These are phyloP conservation scores for Bombus confusus DNA, from an alignment of 1,140 invertebrate species.

Conservation along the genomic window DNA sequence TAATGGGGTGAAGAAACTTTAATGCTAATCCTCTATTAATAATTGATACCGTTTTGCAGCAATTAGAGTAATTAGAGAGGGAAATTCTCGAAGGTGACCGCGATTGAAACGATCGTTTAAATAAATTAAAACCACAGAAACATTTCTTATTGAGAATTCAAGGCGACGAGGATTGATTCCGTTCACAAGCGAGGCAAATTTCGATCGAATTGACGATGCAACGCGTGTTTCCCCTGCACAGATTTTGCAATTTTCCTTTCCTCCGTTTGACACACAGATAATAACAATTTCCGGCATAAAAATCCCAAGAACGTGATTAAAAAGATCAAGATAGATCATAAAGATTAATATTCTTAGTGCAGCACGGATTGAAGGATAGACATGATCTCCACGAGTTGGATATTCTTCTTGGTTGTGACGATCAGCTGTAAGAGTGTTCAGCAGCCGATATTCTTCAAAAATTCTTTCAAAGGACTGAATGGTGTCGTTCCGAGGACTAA, in stretches of 20 bases:
- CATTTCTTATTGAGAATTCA: neutral
- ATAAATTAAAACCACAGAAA: neutral
- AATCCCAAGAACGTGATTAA: neutral
- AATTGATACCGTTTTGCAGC: neutral
- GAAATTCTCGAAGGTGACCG: neutral
- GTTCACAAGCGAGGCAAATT: neutral
- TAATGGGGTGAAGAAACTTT: neutral
- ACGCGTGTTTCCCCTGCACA: neutral
- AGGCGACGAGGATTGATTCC: neutral
- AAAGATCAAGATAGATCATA: neutral
- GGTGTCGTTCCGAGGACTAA: conserved; percentile 39
- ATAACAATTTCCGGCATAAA: conserved; percentile 8
- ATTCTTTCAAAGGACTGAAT: conserved; percentile 68
- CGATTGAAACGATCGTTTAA: neutral
- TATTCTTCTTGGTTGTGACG: conserved; percentile 50
- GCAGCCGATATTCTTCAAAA: conserved; percentile 66
- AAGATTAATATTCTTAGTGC: neutral
- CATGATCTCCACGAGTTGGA: conserved; percentile 29
- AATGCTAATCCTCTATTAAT: neutral
- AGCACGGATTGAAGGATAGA: conserved; percentile 4
- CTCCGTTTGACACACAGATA: neutral
- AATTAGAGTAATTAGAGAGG: neutral
- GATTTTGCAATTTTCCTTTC: neutral
- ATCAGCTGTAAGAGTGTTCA: conserved; percentile 55
- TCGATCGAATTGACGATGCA: neutral